These are phyloP conservation scores for Pogonophryne albipinna DNA, from an alignment of 2,797 vertebrate species.

Conservation along the genomic window DNA sequence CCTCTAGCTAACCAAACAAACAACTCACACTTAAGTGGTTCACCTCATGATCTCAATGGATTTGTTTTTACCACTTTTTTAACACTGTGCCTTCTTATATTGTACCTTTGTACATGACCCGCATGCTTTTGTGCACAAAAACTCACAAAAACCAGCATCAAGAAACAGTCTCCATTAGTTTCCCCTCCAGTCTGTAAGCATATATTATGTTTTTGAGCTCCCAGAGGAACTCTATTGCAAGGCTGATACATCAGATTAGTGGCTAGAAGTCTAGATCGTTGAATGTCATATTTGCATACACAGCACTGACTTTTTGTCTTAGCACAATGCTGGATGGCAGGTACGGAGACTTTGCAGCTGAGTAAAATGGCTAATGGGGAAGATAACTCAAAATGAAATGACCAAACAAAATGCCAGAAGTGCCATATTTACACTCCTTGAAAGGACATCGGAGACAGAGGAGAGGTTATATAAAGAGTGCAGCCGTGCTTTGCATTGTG, in stretches of 20 bases:
- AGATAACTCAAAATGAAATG: conserved; percentile 79
- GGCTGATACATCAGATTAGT: conserved; percentile 80
- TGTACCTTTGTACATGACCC: conserved; percentile 17
- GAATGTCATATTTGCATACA: conserved; percentile 89
- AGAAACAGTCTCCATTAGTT: conserved; percentile 41
- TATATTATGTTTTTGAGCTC: conserved; percentile 53
- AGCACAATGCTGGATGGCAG: conserved; percentile 71
- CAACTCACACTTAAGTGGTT: conserved; percentile 40
- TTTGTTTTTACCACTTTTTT: conserved; percentile 48
- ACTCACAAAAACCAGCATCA: conserved; percentile 2
- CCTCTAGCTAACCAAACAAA: conserved; percentile 51
- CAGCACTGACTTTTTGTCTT: conserved; percentile 78
- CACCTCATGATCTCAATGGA: conserved; percentile 35
- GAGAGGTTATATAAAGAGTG: conserved; percentile 56
- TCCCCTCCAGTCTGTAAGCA: conserved; percentile 51
- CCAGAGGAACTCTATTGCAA: conserved; percentile 50
- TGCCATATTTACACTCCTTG: conserved; percentile 71
- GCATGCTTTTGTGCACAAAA: not conserved
- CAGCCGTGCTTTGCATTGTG: conserved; percentile 50
- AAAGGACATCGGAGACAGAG: conserved; percentile 70
- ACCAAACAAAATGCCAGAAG: conserved; percentile 79
- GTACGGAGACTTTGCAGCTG: conserved; percentile 57
- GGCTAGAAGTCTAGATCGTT: conserved; percentile 72
- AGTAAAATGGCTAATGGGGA: conserved; percentile 77
- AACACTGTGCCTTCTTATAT: not conserved